These are phyloP conservation scores for Elephas maximus DNA, from an alignment of 2,113 vertebrate genomes.

Conservation along the genomic window DNA sequence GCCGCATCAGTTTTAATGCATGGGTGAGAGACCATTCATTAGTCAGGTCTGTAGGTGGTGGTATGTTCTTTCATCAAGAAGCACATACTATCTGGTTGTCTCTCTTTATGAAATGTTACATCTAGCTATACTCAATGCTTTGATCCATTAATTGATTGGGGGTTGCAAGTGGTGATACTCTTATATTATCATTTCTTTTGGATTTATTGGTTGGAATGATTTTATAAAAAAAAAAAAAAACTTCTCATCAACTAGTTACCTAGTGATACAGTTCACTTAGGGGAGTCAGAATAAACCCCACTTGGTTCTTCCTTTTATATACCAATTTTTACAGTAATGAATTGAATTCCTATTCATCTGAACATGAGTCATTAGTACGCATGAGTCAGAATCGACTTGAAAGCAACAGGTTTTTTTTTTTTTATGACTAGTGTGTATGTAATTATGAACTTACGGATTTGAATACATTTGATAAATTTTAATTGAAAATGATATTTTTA, in stretches of 20 bases:
- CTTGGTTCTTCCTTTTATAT: conserved; percentile 17
- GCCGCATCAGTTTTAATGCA: too few relatives aligned
- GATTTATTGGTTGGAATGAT: background rate
- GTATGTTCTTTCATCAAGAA: background rate
- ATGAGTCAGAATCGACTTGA: too few relatives aligned
- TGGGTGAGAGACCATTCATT: background rate
- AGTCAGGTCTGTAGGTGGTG: background rate
- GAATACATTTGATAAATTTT: conserved; percentile 20
- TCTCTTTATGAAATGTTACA: background rate
- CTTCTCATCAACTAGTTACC: conserved; percentile 16
- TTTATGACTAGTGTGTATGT: background rate
- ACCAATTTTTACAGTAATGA: background rate
- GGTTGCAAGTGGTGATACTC: background rate
- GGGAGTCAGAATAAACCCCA: background rate
- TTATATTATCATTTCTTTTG: background rate
- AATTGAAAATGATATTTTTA: background rate
- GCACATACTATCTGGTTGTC: background rate
- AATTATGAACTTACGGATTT: background rate
- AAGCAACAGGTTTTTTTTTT: too few relatives aligned
- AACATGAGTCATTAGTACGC: background rate
- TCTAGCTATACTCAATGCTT: background rate
- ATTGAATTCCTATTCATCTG: background rate
- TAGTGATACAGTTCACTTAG: background rate
- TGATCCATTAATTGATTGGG: background rate
- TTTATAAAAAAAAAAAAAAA: conserved; percentile 6